Base-by-base conservation (phyloP, 2,888 invertebrate species). In the Sarcophaga carnaria region DNA sequence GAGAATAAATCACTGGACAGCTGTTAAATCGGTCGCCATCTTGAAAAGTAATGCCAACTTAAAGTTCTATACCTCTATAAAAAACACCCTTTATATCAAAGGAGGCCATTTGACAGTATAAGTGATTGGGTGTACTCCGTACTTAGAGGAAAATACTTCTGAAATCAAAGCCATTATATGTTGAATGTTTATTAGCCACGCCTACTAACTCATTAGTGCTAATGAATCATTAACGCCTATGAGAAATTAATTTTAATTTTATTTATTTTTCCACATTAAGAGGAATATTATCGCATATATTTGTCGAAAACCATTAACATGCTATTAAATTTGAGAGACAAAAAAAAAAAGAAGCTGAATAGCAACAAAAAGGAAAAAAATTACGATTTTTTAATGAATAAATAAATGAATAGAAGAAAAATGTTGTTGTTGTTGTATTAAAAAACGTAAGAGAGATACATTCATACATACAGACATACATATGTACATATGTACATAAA, bases 281-380 rank as follows among this genome's bases (percentile, higher is more conserved):
- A 54, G 14, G 14, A 14, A 17, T 54, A 17, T 54, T 54, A 54
- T 54, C 54, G 14, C 5, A 12, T 54, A 12, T 54, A 12, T 81
- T 81, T 85, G 78, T 82, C 60, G 63, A 74, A 80, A 80, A 77
- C 86, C 77, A 83, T 86, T 83, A 86, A 83, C 80, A 83, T 69
- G 77, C 86, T 83, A 81, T 83, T 83, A 83, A 83, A 83, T 75
- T 86, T 54, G 75, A 70, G 71, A 75, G 83, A 63, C 22, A 12
- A 45, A 59, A 2, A 17, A 2, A 17, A 64, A 79, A 69, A 25
- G 14, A 22, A 47, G 67, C 11, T 20, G 14, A n/a, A n/a, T 45
- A 67, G 8, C 17, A 22, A 47, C 12, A 22, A 63, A 3, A 8
- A 64, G 37, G 64, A 0, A 66, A 25, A 45, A 37, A 12, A 22